These are phyloP conservation scores for Brenthis ino DNA, from an alignment of 2,888 invertebrate species.

Conservation along the genomic window DNA sequence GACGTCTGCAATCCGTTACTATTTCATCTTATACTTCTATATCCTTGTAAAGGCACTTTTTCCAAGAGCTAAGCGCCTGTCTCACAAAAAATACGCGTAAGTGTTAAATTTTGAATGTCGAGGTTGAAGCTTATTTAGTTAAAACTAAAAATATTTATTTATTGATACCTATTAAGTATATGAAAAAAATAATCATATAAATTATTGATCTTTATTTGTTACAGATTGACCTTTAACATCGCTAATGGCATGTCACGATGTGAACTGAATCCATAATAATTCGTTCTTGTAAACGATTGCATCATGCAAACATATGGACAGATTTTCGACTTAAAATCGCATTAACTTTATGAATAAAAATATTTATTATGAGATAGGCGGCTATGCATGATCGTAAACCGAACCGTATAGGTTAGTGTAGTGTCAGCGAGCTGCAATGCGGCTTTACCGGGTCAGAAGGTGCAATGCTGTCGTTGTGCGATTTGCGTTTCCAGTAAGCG, in stretches of 20 bases:
- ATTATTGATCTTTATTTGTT: conserved; percentile 41
- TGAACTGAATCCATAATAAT: conserved; percentile 54
- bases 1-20: conserved; percentile 57
- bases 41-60: conserved; percentile 40
- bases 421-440: conserved; percentile 72
- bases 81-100: conserved; percentile 34
- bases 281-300: conserved; percentile 50
- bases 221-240: conserved; percentile 53
- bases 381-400: conserved; percentile 44
- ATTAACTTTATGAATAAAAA: conserved; percentile 6
- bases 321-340: conserved; percentile 5
- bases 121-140: conserved; percentile 30
- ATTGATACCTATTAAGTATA: conserved; percentile 7
- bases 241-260: conserved; percentile 53
- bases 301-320: conserved; percentile 35
- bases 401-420: conserved; percentile 53
- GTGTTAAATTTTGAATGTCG: conserved; percentile 26
- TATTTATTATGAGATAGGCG: conserved; percentile 50
- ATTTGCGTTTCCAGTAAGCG: conserved; percentile 50
- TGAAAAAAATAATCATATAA: conserved; percentile 25
- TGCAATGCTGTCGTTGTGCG: conserved; percentile 61
- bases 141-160: conserved; percentile 1
- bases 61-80: conserved; percentile 56
- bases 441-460: conserved; percentile 63
- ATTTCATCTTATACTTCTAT: conserved; percentile 28